phyloP scores from a whole-genome alignment of 2,113 vertebrate species.

The Mormoops blainvillei region DNA sequence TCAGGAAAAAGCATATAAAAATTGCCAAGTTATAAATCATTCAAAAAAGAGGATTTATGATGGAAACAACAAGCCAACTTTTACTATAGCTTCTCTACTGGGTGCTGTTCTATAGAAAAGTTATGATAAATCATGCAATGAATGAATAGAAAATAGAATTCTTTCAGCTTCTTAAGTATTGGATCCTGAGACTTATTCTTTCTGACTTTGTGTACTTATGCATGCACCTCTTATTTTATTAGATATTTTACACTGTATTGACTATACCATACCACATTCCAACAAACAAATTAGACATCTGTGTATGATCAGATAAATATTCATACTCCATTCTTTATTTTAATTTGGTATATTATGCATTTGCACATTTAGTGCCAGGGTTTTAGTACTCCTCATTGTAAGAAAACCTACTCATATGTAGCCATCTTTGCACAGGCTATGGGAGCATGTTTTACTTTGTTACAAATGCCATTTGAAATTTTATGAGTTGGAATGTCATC shows the following conservation, averaged over 20 bases:
- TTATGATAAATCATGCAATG: slow-evolving; percentile 67
- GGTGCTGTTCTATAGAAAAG: background rate
- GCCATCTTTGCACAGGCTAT: background rate
- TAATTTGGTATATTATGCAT: background rate
- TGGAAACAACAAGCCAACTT: slow-evolving; percentile 45
- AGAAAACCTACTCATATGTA: background rate
- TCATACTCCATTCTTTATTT: background rate
- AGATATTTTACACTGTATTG: slow-evolving; percentile 50
- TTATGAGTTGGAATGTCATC: background rate
- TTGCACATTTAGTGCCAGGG: background rate
- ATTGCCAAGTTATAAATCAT: slow-evolving; percentile 52
- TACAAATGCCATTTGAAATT: background rate
- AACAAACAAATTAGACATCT: slow-evolving; percentile 40
- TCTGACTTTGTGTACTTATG: slow-evolving; percentile 60
- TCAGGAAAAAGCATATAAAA: slow-evolving; percentile 49
- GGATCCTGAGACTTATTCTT: slow-evolving; percentile 21
- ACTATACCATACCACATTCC: slow-evolving; percentile 6
- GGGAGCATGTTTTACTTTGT: background rate
- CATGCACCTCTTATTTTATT: slow-evolving; percentile 44
- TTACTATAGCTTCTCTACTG: slow-evolving; percentile 54
- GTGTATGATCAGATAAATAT: background rate
- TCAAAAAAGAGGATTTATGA: slow-evolving; percentile 47
- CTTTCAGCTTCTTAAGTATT: slow-evolving; percentile 61
- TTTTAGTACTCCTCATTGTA: background rate
- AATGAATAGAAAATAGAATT: slow-evolving; percentile 61